Evolutionary conservation across 2,888 invertebrate species (phyloP).

Genomic region (Arrhopalites spinosus): DNA sequence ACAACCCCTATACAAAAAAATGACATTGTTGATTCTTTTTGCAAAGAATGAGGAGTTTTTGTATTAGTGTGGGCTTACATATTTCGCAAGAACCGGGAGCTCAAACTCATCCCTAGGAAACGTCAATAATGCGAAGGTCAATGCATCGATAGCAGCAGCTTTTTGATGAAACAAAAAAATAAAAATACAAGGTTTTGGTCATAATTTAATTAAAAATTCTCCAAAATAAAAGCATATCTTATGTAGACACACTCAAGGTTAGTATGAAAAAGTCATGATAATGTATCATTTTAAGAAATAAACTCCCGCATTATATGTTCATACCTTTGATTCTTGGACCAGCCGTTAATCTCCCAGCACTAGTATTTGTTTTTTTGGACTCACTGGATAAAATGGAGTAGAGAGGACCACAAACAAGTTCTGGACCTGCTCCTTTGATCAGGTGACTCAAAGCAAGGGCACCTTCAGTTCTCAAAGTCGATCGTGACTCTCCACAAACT

Average conservation of each 20-base stretch:
- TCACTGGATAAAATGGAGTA: constrained; percentile 48
- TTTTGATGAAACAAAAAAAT: constrained; percentile 3
- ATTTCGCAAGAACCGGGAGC: constrained; percentile 59
- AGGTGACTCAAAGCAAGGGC: constrained; percentile 48
- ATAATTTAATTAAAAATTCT: too few species aligned
- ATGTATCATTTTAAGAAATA: too few species aligned
- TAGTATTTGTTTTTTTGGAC: constrained; percentile 11
- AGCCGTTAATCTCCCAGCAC: constrained; percentile 36
- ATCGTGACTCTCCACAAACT: constrained; percentile 50
- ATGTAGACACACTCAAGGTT: too few species aligned
- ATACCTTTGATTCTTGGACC: constrained; percentile 44
- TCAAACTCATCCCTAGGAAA: constrained; percentile 79
- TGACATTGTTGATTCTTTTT: too few species aligned
- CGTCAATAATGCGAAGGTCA: constrained; percentile 76
- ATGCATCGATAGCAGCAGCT: constrained; percentile 68
- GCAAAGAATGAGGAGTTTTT: too few species aligned
- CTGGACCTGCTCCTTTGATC: constrained; percentile 52
- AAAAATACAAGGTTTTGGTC: too few species aligned
- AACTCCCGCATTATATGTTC: too few species aligned
- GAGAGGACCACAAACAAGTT: constrained; percentile 49
- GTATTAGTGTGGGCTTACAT: constrained; percentile 55
- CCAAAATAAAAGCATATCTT: too few species aligned
- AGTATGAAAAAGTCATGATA: too few species aligned
- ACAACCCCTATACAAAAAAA: too few species aligned
- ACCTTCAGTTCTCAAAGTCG: constrained; percentile 49